Evolutionary conservation across 2,888 invertebrate genomes (phyloP).

Genomic region (Cotesia congregata): DNA sequence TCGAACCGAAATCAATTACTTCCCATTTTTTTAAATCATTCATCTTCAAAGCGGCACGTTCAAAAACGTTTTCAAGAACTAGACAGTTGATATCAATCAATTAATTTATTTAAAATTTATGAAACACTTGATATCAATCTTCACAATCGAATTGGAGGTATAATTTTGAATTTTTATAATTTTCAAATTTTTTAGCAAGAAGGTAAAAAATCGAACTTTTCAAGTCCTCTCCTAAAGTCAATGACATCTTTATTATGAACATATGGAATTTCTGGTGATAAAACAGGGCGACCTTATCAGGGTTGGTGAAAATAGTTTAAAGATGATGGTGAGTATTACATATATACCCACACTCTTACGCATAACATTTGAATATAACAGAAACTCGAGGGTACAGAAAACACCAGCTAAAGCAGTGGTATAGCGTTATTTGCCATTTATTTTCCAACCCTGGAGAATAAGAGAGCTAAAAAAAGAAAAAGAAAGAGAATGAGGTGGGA

Average conservation of each 20-base stretch:
- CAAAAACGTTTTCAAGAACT: too few relatives aligned
- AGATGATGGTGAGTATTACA: not conserved
- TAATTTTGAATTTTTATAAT: constrained; percentile 4
- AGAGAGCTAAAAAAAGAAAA: constrained; percentile 48
- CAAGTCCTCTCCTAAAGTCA: not conserved
- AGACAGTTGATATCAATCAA: too few relatives aligned
- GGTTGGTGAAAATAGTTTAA: not conserved
- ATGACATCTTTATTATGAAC: not conserved
- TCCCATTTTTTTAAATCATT: too few relatives aligned
- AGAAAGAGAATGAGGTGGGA: constrained; percentile 45
- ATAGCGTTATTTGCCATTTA: constrained; percentile 55
- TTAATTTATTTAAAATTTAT: too few relatives aligned
- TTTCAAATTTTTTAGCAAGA: not conserved
- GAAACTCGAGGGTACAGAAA: constrained; percentile 14
- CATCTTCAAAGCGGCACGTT: too few relatives aligned
- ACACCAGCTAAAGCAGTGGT: constrained; percentile 15
- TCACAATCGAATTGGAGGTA: not conserved
- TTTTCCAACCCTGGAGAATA: constrained; percentile 52
- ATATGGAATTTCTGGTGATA: not conserved
- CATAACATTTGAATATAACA: constrained; percentile 7
- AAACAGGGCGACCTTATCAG: constrained; percentile 1
- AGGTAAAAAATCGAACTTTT: constrained; percentile 20
- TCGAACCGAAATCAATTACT: too few relatives aligned
- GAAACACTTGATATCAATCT: too few relatives aligned
- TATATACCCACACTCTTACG: not conserved